Base-by-base conservation (phyloP, 2,797 vertebrate genomes). In the Lepidocolaptes lacrymiger region DNA sequence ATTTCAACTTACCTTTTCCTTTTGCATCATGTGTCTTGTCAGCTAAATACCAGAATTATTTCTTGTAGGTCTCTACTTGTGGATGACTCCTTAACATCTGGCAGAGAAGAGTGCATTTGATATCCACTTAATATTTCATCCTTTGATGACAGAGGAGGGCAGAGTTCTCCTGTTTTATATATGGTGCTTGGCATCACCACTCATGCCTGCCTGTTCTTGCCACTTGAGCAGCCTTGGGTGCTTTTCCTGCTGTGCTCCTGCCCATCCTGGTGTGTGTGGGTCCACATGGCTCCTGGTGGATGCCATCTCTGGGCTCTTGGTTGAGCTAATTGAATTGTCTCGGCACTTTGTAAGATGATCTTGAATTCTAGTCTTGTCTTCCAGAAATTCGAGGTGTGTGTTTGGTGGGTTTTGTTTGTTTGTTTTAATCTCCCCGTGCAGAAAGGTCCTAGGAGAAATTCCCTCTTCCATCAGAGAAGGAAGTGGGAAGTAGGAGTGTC, bases 331-430 rank as follows among this genome's bases (percentile, higher is more conserved):
- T 56, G 59, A 72, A 49, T 58, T 1, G 8, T 37, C 10, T 52
- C 28, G 64, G 21, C 16, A 3, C 0, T 69, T 64, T 69, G 8
- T 41, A 30, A 27, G 41, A 44, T 27, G 11, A 56, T 66, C 13
- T 76, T 76, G 43, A 54, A 41, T 51, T 61, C 12, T 27, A 23
- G 26, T n/a, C 26, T 67, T 59, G 12, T 61, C 28, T 73, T 61
- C 7, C 19, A 46, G 48, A 67, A 66, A 37, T n/a, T 0, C 20
- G 19, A 55, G 20, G 2, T 19, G 54, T 17, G 7, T 5, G 0
- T 54, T 52, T 0, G 7, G 26, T 24, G 48, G 12, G 11, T 39
- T 39, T 36, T 27, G 6, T 27, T 61, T 6, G 7, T 32, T 52
- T 51, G 64, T 62, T 27, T 14, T 1, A 9, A 48, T 67, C 5